A percentile compares a stretch with the other conserved stretches of the same genome.
Evolutionary conservation across 2,888 invertebrate species (phyloP).

Genomic region (Drosophila nr. fundita): DNA sequence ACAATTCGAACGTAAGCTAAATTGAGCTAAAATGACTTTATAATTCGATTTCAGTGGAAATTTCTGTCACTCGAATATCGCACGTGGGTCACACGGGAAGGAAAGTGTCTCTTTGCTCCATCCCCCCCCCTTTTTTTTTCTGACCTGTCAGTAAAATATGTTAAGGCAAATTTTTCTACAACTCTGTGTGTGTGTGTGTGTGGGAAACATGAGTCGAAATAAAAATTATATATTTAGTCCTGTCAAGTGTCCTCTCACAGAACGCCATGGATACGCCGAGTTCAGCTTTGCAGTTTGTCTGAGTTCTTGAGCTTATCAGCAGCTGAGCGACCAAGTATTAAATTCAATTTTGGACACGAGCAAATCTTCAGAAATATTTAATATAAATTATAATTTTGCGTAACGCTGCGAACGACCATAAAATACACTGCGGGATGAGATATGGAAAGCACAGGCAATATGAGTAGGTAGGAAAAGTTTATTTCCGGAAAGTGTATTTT

Average conservation of each 20-base stretch:
- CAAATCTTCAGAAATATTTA: conserved; percentile 28
- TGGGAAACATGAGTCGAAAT: conserved; percentile 48
- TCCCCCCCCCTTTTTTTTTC: background rate
- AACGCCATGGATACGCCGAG: conserved; percentile 30
- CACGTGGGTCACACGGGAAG: conserved; percentile 23
- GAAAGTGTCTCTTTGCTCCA: background rate
- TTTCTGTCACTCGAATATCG: conserved; percentile 8
- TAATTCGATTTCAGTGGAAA: conserved; percentile 65
- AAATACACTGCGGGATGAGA: background rate
- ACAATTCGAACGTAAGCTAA: conserved; percentile 23
- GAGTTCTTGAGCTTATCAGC: conserved; percentile 51
- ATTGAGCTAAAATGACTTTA: conserved; percentile 75
- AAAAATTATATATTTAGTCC: conserved; percentile 55
- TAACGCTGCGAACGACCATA: background rate
- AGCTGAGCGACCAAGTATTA: conserved; percentile 49
- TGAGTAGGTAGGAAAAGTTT: background rate
- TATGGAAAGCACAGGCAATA: background rate
- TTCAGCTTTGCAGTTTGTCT: conserved; percentile 17
- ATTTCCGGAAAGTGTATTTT: background rate
- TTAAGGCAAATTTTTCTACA: conserved; percentile 59
- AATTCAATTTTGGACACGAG: conserved; percentile 65
- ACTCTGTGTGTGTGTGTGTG: conserved; percentile 5
- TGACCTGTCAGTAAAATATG: conserved; percentile 44
- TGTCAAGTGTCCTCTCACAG: conserved; percentile 59
- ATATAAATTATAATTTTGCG: background rate